Base-by-base conservation (phyloP, 1,140 invertebrate genomes). In the Zaprionus nigranus region DNA sequence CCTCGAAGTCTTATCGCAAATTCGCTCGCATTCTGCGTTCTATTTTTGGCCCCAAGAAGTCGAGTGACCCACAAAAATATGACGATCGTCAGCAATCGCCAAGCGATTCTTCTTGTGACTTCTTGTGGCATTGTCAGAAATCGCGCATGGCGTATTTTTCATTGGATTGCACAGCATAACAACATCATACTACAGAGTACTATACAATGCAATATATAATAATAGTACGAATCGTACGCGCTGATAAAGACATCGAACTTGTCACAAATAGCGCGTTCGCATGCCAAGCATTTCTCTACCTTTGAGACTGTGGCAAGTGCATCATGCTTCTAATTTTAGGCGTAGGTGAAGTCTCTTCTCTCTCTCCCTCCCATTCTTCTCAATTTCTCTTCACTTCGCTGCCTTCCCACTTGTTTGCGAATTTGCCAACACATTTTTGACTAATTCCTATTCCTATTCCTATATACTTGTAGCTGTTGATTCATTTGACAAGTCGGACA, bases 241-340 rank as follows among this genome's bases (percentile, higher is more conserved):
- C 86, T 90, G 85, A 90, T 90, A 90, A 90, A 90, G 83, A 91
- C 87, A 91, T 88, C 87, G 87, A 91, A 91, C 88, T 91, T 91
- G 88, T 91, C 88, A 91, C 88, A 91, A 91, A 91, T 91, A 90
- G 72, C 68, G 66, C 61, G 69, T 70, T 68, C 56, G 68, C 67
- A 86, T 85, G 79, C 85, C 72, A 80, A 75, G 61, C 69, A 82
- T 88, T 83, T 78, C 46, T 69, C 46, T 69, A 59, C 68, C 68
- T 74, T 73, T 69, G 73, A 75, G 53, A 30, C 43, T 68, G 38
- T 51, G 56, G 57, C 69, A 67, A 84, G 74, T 90, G 87, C 87
- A 91, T 91, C 87, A 91, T 78, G 79, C 65, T 66, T 75, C 81
- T 88, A 88, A 90, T 84, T 83, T 90, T 84, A 75, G 82, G 66